Base-by-base conservation (phyloP, 2,113 vertebrate species). In the Aplodontia rufa region DNA sequence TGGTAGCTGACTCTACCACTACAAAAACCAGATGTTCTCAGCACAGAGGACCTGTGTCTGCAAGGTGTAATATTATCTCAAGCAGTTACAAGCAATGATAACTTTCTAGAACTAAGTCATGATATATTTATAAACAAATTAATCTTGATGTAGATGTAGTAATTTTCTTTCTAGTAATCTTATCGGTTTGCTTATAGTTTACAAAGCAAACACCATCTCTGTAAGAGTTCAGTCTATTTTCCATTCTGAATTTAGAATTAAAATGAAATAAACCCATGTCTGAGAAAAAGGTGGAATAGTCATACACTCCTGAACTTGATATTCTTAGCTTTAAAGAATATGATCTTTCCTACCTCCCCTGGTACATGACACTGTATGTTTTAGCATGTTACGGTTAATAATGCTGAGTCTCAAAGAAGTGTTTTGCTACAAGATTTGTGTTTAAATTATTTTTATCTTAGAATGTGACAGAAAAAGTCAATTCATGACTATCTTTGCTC, bases 111-210 rank as follows among this genome's bases (percentile, higher is more conserved):
- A 66, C 30, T n/a, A 53, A 80, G 49, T 47, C 20, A 71, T 66
- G 45, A 40, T 71, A 40, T n/a, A 28, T 55, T 37, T 60, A 14
- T 90, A 87, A 89, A 92, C 40, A 90, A 86, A 87, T 80, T 76
- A 58, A 96, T 92, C 51, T 90, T 76, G 20, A 92, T 83, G 45
- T 76, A 87, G 20, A 92, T 83, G 45, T 76, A 87, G 51, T 87
- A 22, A 90, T 92, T 95, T 93, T 92, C 69, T 91, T 92, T 93
- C 16, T 6, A 62, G 32, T 90, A 80, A 96, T 96, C 58, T 53
- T 84, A 92, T 35, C 68, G 91, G 55, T 94, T 95, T 95, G 45
- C 69, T 28, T 93, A n/a, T 32, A 45, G 80, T 91, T 90, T 58
- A 90, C 62, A 86, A 80, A 95, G 72, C 72, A 86, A 97, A 92